Conservation (phyloP, 2,113 vertebrate genomes). For the Oryctolagus cuniculus region mOryCun1.1 NC_091440.1:57511501-57512000, state of each 20-base stretch:
- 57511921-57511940: conserved; percentile 66
- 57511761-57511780: conserved; percentile 12
- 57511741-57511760: not conserved
- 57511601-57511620: not conserved
- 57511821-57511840: conserved; percentile 46
- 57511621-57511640: not conserved
- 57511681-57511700: not conserved
- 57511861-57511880: conserved; percentile 43
- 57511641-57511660: not conserved
- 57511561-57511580: not conserved
- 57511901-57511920: conserved; percentile 10
- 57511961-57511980: not conserved
- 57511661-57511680: not conserved
- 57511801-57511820: conserved; percentile 32
- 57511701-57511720: not conserved
- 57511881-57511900: not conserved
- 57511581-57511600: not conserved
- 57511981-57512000: not conserved
- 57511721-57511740: not conserved
- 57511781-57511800: not conserved
- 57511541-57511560: not conserved
- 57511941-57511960: not conserved
- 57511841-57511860: conserved; percentile 43
- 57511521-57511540: not conserved
- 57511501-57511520: not conserved